Conservation (phyloP, 1,140 invertebrate genomes). For the Drosophila grimshawi region DNA sequence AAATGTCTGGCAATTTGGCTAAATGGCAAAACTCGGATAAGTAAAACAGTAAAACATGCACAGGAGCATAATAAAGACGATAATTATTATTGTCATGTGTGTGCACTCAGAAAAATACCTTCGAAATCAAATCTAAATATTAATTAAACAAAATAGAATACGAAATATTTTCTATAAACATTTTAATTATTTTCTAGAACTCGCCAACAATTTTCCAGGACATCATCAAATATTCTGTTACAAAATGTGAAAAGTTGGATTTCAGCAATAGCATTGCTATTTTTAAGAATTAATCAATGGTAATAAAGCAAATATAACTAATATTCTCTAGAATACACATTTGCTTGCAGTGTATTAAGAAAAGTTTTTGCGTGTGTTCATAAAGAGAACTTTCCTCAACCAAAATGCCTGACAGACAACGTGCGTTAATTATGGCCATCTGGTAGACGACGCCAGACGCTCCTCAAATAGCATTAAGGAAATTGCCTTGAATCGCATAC, state of each 20-base stretch:
- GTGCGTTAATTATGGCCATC: conserved; percentile 82
- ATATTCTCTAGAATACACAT: neutral
- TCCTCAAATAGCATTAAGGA: conserved; percentile 75
- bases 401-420: conserved; percentile 55
- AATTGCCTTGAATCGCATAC: conserved; percentile 75
- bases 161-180: no score
- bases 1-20: conserved; percentile 83
- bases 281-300: no score
- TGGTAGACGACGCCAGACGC: conserved; percentile 55
- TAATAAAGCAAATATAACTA: no score
- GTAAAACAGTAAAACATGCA: conserved; percentile 80
- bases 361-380: conserved; percentile 45
- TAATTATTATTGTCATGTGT: conserved; percentile 83
- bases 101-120: conserved; percentile 9
- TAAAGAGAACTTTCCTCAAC: conserved; percentile 25
- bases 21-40: conserved; percentile 76
- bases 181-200: no score
- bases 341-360: conserved; percentile 7
- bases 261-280: no score
- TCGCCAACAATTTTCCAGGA: no score
- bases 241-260: no score
- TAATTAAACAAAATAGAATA: no score
- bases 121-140: no score
- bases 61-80: conserved; percentile 82
- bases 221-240: neutral